These are phyloP conservation scores for Vanacampus margaritifer DNA, from an alignment of 2,113 vertebrate species.

Conservation along the genomic window DNA sequence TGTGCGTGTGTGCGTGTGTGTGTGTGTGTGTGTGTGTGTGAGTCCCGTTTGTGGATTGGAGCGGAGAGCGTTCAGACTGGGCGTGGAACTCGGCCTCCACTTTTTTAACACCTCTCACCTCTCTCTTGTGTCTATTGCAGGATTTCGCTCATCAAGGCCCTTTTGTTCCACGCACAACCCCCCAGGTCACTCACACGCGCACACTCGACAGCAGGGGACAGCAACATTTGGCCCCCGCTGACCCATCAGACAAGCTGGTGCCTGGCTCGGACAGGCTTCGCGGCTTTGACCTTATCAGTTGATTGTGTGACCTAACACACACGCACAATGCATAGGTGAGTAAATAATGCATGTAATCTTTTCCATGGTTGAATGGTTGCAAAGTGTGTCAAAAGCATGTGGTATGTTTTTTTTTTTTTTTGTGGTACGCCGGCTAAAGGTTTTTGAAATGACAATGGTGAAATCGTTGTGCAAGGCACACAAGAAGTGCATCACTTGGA, in stretches of 20 bases:
- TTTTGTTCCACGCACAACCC: slow-evolving; percentile 69
- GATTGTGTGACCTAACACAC: neutral
- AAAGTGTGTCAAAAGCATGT: neutral
- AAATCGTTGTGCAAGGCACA: neutral
- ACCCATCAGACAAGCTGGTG: slow-evolving; percentile 62
- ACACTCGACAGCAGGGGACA: slow-evolving; percentile 47
- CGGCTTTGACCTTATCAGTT: slow-evolving; percentile 56
- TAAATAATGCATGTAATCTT: neutral
- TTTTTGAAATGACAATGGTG: neutral
- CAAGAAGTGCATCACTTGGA: neutral
- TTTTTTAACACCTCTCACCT: slow-evolving; percentile 69
- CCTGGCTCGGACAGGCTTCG: slow-evolving; percentile 55
- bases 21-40: neutral
- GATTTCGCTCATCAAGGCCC: slow-evolving; percentile 68
- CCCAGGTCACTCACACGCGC: slow-evolving; percentile 31
- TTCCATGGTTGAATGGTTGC: neutral
- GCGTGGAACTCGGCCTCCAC: slow-evolving; percentile 50
- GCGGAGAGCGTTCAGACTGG: slow-evolving; percentile 55
- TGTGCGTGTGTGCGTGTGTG: neutral
- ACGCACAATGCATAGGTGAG: neutral
- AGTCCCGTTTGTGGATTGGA: slow-evolving; percentile 53
- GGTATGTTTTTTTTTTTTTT: neutral
- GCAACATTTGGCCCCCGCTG: slow-evolving; percentile 55
- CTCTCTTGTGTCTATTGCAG: slow-evolving; percentile 68
- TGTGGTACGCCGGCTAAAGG: neutral